Conservation (phyloP, 2,113 vertebrate species). For the Xiphorhynchus elegans region DNA sequence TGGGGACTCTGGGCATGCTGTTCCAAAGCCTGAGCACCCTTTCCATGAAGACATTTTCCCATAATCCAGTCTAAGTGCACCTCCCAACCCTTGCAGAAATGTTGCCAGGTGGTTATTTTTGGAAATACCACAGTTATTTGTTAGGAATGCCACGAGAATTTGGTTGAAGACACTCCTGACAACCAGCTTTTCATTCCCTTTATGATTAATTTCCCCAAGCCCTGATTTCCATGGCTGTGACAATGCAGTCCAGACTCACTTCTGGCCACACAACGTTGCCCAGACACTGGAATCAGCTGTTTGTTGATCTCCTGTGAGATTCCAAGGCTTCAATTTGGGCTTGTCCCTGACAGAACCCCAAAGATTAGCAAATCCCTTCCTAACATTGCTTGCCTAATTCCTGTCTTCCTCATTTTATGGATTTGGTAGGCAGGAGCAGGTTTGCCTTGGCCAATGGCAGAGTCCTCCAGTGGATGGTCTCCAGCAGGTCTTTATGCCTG, state of each 20-base stretch:
- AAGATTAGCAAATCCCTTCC: neutral
- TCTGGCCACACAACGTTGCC: neutral
- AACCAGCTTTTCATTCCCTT: neutral
- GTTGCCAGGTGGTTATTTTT: neutral
- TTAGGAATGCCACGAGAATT: neutral
- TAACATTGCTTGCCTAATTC: neutral
- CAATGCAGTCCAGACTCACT: neutral
- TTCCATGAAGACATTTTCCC: neutral
- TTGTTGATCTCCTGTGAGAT: neutral
- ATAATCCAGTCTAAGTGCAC: neutral
- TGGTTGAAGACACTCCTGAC: neutral
- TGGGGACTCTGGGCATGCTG: neutral
- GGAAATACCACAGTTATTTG: neutral
- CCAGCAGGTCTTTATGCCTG: no score
- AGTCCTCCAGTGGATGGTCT: no score
- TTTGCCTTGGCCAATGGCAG: no score
- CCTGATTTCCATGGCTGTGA: neutral
- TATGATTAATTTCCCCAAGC: neutral
- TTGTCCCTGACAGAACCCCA: neutral
- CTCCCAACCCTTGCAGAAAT: neutral
- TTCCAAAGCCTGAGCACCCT: neutral
- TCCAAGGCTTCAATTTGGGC: neutral
- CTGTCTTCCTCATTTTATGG: accelerated
- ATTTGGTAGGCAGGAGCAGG: neutral
- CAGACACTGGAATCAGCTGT: neutral